Base-by-base conservation (phyloP, 1,140 invertebrate genomes). In the Zophobas morio region DNA sequence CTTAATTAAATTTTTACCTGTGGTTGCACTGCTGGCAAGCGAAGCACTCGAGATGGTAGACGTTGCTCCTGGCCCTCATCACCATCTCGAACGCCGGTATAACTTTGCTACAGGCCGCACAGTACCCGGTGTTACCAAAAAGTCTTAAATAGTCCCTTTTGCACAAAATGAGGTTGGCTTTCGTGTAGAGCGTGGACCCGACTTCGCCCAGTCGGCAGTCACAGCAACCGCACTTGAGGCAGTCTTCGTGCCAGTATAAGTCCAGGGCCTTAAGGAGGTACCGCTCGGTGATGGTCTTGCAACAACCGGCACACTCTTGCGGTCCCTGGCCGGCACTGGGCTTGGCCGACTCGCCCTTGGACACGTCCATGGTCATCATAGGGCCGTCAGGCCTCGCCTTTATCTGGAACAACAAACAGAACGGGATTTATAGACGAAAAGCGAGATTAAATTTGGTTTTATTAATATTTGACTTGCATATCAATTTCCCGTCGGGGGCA, bases 81-180 rank as follows among this genome's bases (percentile, higher is more conserved):
- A 99, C 98, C 96, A 99, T 98, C 88, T 99, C 98, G 86, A 98
- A 99, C 53, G 97, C 97, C 1, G 98, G 98, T 86, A 99, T 99
- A 83, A 96, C 95, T 90, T 99, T 98, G 86, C 94, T 94, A 88
- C 96, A 97, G 20, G 96, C 96, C 40, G 96, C 95, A 89, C 97
- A 99, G 86, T 96, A 95, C 40, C 95, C 95, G n/a, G 94, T 96
- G 82, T 94, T 95, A 42, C 94, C 95, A 84, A 96, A 96, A 82
- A 96, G 89, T 96, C 97, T 97, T 83, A 99, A 91, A 89, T 99
- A 99, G 87, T 99, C 98, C 86, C 97, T 91, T 88, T 97, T 96
- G 91, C 98, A 99, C n/a, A 99, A 91, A 83, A 99, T 96, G 40
- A 99, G 91, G 87, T 99, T 98, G 49, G 96, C 97, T 87, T 97